Base-by-base conservation (phyloP, 2,888 invertebrate species). In the Diaperis boleti region DNA sequence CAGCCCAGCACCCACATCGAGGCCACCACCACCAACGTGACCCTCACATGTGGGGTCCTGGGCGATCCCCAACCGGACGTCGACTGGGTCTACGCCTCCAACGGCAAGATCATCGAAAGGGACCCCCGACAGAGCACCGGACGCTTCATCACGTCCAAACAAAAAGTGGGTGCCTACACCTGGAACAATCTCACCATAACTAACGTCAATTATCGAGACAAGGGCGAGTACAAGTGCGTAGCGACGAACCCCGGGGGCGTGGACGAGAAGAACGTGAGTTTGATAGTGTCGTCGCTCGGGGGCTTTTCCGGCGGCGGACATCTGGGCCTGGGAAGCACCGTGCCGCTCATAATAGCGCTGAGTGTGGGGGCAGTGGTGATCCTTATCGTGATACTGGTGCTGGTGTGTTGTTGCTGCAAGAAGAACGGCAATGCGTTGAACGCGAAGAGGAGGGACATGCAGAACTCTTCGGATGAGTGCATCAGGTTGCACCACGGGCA, bases 161-260 rank as follows among this genome's bases (percentile, higher is more conserved):
- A 62, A 42, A 72, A 71, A 45, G 66, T 56, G 7, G 70, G 76
- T 6, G 69, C 72, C 49, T 72, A 72, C 60, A 76, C 77, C 6
- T 89, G 89, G 88, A 85, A 87, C 11, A 90, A 85, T 74, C 72
- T 87, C 50, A 85, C 85, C 3, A 83, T 86, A 62, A 78, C 80
- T n/a, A 81, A 82, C 70, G 81, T 83, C 1, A 79, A 79, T 50
- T 78, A 78, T 10, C 81, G 82, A 20, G 86, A 86, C 72, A 76
- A 82, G 31, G 86, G 86, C 1, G 84, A 83, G 31, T 86, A 86
- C 72, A 83, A 82, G 39, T 96, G 95, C 75, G 86, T 91, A 1
- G 95, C 94, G 0, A 90, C 89, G 74, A 95, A 93, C 79, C 86
- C 88, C 0, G 95, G 92, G 0, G 95, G 95, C 0, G 86, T 88